Evolutionary conservation across 1,140 invertebrate species (phyloP).

Genomic region (Atta texana): DNA sequence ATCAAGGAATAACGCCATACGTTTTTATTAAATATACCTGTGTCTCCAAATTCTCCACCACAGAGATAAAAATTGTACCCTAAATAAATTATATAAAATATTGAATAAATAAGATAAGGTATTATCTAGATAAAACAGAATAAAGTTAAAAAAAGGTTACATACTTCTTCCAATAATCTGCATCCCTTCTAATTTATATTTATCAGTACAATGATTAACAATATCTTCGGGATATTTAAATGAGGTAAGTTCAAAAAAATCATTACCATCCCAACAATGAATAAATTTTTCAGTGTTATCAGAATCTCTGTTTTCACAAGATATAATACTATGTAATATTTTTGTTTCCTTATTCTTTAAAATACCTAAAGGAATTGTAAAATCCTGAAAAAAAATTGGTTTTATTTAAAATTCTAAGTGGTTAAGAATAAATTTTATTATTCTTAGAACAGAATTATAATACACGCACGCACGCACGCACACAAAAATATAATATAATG

Average conservation of each 20-base stretch:
- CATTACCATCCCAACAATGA: conserved; percentile 69
- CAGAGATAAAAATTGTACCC: conserved; percentile 75
- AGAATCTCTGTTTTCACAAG: background rate
- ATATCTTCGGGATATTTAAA: conserved; percentile 49
- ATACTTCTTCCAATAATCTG: conserved; percentile 74
- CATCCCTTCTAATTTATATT: conserved; percentile 61
- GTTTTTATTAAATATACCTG: conserved; percentile 67
- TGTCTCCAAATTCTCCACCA: conserved; percentile 70
- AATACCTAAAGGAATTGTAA: background rate
- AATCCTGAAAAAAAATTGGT: background rate
- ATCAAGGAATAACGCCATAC: conserved; percentile 77
- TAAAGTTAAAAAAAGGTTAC: background rate
- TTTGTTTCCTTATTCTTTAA: background rate
- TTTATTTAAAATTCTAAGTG: too few relatives aligned
- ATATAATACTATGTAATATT: conserved; percentile 53
- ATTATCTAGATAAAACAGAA: background rate
- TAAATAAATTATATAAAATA: conserved; percentile 48
- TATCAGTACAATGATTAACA: conserved; percentile 16
- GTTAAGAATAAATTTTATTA: too few relatives aligned
- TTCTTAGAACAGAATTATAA: too few relatives aligned
- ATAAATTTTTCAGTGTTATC: conserved; percentile 37
- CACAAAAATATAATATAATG: too few relatives aligned
- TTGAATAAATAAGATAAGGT: background rate
- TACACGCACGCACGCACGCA: too few relatives aligned
- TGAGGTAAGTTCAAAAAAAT: conserved; percentile 61